These are phyloP conservation scores for Anthopleura xanthogrammica DNA, from an alignment of 92 coral and sea anemone species.

Conservation along the genomic window DNA sequence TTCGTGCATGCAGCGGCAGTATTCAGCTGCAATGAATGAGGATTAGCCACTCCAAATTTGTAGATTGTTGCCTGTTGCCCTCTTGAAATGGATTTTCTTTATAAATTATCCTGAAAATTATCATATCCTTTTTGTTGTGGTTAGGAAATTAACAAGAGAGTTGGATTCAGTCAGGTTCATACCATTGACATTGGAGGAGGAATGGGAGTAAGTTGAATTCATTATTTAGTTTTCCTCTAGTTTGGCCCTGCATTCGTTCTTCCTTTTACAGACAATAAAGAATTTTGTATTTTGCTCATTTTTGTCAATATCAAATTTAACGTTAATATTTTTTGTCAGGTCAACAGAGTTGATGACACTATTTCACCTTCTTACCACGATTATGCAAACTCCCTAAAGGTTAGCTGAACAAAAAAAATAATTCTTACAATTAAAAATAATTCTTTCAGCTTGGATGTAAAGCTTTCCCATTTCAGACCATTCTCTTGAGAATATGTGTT, in stretches of 20 bases:
- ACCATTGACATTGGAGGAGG: slow-evolving; percentile 96
- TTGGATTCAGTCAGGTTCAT: slow-evolving; percentile 68
- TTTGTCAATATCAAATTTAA: background rate
- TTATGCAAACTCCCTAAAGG: slow-evolving; percentile 69
- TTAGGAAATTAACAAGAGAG: slow-evolving; percentile 70
- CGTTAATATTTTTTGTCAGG: slow-evolving; percentile 36
- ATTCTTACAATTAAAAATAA: no score
- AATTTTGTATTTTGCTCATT: background rate
- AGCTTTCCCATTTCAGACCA: no score
- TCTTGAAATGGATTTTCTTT: no score
- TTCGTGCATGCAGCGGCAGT: no score
- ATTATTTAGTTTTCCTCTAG: background rate
- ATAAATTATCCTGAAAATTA: background rate
- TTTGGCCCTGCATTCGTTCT: background rate
- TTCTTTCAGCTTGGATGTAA: no score
- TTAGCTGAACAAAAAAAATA: slow-evolving; percentile 17
- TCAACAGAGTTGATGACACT: slow-evolving; percentile 75
- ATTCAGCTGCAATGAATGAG: no score
- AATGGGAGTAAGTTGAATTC: slow-evolving; percentile 49
- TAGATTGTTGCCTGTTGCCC: no score
- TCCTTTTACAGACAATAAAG: background rate
- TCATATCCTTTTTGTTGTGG: background rate
- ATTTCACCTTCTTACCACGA: slow-evolving; percentile 67
- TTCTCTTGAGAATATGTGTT: no score
- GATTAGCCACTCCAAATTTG: no score